Base-by-base conservation (phyloP, 2,797 vertebrate genomes). In the Acipenser transmontanus region DNA sequence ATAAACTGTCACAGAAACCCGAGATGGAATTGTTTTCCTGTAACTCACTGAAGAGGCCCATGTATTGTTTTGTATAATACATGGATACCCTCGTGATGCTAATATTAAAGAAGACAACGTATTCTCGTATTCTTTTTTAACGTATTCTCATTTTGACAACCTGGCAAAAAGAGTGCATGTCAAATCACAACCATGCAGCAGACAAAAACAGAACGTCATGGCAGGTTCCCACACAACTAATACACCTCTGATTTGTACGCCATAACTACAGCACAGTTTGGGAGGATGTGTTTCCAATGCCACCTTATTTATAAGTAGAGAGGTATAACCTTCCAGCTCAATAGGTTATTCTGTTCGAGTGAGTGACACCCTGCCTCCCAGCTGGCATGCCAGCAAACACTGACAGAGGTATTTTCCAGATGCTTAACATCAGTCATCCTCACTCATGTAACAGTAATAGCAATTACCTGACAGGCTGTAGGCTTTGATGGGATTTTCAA, bases 371-470 rank as follows among this genome's bases (percentile, higher is more conserved):
- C 73, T 85, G 73, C 81, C 83, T 75, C 84, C 81, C 81, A 77
- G 72, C 77, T 87, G 84, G 85, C 87, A 83, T 80, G 85, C 81
- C 83, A 88, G 79, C 76, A 76, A 75, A 63, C 62, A 74, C 85
- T 88, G 84, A 89, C 74, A 74, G 80, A 87, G 84, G 85, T 73
- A 57, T 79, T 82, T 79, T 90, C 79, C 69, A 80, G 77, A 84
- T 84, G 84, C 83, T 88, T 89, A 84, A 77, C 74, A 84, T 87
- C 75, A 81, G 67, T 80, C 86, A 78, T 77, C 77, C 67, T 66
- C 66, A 57, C 54, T 66, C 63, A 4, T 34, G 34, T 4, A 63
- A 68, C 13, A 68, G 63, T 20, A 74, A 73, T 72, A 72, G 68
- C 73, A 77, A 78, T 78, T 60, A 67, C 71, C 71, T 76, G 73